phyloP scores from a whole-genome alignment of 2,797 vertebrate species.

The Channallabes apus region DNA sequence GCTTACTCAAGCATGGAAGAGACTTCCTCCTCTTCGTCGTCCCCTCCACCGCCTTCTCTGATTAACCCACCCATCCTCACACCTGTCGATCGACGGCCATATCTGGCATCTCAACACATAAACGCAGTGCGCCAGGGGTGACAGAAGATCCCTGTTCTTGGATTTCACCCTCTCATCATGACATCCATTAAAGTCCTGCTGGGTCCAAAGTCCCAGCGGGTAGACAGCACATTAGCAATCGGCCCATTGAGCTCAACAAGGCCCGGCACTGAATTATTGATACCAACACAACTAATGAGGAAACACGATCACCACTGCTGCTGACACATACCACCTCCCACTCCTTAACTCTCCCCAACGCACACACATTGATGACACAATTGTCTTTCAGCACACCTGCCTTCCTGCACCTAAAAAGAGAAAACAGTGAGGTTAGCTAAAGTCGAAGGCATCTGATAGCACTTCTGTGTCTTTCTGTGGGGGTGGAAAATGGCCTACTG shows the following conservation, averaged over 20 bases:
- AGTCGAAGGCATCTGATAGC: conserved; percentile 27
- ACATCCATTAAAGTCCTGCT: conserved; percentile 84
- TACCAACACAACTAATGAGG: conserved; percentile 83
- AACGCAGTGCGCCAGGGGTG: conserved; percentile 52
- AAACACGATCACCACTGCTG: conserved; percentile 73
- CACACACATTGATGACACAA: conserved; percentile 36
- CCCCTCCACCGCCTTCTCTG: background rate
- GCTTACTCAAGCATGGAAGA: conserved; percentile 26
- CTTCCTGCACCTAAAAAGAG: conserved; percentile 29
- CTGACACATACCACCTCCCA: conserved; percentile 61
- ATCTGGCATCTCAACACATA: conserved; percentile 32
- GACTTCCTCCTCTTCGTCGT: conserved; percentile 15
- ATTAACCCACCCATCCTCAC: conserved; percentile 40
- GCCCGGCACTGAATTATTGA: conserved; percentile 82
- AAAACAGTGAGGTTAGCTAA: conserved; percentile 29
- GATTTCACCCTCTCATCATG: conserved; percentile 85
- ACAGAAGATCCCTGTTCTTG: conserved; percentile 75
- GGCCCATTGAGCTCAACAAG: conserved; percentile 84
- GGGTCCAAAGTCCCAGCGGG: conserved; percentile 70
- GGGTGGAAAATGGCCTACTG: background rate
- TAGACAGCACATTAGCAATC: conserved; percentile 85
- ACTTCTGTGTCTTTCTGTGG: conserved; percentile 2
- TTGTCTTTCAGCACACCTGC: conserved; percentile 37
- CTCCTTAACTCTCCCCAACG: conserved; percentile 16
- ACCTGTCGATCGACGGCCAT: conserved; percentile 53